Evolutionary conservation across 1,140 invertebrate species (phyloP).

Genomic region (Ditylenchus dipsaci): DNA sequence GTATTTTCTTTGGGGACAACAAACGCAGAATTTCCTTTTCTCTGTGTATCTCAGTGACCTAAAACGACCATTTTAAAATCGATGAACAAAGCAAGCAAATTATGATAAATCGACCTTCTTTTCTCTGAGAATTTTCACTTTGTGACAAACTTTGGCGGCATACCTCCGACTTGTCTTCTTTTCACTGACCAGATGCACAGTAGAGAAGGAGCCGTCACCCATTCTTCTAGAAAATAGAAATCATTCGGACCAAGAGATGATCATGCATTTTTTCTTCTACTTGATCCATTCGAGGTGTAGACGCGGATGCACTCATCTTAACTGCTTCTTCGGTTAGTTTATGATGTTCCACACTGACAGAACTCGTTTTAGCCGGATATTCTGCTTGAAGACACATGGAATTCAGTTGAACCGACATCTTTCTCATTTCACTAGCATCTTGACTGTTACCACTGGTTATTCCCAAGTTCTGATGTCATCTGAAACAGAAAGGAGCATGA

Average conservation of each 20-base stretch:
- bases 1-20: conserved; percentile 28
- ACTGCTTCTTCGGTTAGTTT: too few relatives aligned
- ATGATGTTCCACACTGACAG: too few relatives aligned
- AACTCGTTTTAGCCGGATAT: too few relatives aligned
- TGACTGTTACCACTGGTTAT: too few relatives aligned
- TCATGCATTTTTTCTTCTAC: too few relatives aligned
- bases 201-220: conserved; percentile 43
- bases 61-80: conserved; percentile 4
- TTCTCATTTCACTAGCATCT: too few relatives aligned
- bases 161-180: conserved; percentile 15
- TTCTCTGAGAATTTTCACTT: conserved; percentile 34
- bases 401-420: too few relatives aligned
- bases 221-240: conserved; percentile 39
- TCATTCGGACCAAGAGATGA: conserved; percentile 1
- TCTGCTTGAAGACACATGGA: too few relatives aligned
- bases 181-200: conserved; percentile 31
- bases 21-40: conserved; percentile 24
- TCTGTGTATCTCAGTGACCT: conserved; percentile 40
- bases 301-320: too few relatives aligned
- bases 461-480: too few relatives aligned
- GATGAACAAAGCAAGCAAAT: background rate
- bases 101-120: conserved; percentile 35
- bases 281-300: too few relatives aligned
- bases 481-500: too few relatives aligned
- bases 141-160: conserved; percentile 41